Evolutionary conservation across 2,797 vertebrate species (phyloP).

Genomic region (Anguilla megastoma): DNA sequence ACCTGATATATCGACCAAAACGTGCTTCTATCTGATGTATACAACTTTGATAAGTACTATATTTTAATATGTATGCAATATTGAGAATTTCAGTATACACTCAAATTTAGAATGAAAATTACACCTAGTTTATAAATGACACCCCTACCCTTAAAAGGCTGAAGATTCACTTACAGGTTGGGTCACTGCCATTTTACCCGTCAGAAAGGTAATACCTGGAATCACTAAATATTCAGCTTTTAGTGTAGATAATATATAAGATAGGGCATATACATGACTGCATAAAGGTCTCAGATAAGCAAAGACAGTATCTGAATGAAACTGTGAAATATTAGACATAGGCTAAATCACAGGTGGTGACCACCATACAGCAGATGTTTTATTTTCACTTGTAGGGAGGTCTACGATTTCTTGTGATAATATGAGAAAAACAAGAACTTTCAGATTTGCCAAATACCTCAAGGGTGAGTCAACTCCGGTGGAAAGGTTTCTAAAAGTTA

Average conservation of each 20-base stretch:
- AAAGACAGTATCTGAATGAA: not conserved
- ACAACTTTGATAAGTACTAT: no score
- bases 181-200: no score
- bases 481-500: not conserved
- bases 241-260: not conserved
- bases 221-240: not conserved
- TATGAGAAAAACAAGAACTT: conserved; percentile 11
- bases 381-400: not conserved
- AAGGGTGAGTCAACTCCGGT: conserved; percentile 15
- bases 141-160: no score
- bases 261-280: not conserved
- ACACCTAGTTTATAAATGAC: no score
- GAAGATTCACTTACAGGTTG: no score
- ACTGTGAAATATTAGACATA: not conserved
- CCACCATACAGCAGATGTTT: not conserved
- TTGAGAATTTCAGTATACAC: no score
- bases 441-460: conserved; percentile 26
- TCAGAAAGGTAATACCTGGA: no score
- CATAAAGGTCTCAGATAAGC: not conserved
- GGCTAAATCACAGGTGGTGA: not conserved
- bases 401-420: not conserved
- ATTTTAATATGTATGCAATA: no score
- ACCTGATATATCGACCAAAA: no score
- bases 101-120: no score
- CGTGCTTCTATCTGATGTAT: no score